Base-by-base conservation (phyloP, 1,140 invertebrate species). In the Platyura marginata region DNA sequence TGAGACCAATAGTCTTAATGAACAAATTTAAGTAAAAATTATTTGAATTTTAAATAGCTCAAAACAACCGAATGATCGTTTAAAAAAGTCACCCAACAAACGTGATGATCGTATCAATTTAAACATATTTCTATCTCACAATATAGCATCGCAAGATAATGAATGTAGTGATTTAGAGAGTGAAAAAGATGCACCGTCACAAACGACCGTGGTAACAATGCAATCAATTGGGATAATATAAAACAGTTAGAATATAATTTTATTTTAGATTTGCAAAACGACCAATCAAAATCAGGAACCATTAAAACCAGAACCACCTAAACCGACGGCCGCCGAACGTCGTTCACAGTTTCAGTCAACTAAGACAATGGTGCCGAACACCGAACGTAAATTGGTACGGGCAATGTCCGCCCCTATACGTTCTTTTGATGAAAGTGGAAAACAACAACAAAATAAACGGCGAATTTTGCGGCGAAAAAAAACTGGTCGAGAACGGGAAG, bases 361-460 rank as follows among this genome's bases (percentile, higher is more conserved):
- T 16, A 16, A 11, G 10, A 3, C 11, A 18, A 19, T 19, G 5
- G 8, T 37, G 18, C 16, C 4, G 16, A 18, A 37, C 4, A 4
- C 20, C 3, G 6, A 21, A 44, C 46, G 50, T 29, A 55, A 54
- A 41, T 42, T 61, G 46, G 52, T 59, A 39, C 55, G 59, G 47
- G 59, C 59, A 49, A 61, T 61, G 58, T 61, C 58, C 41, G 59
- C 59, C 45, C 59, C 59, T 35, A 56, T 61, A 35, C 57, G 58
- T 5, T 46, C 50, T 20, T 32, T 40, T 36, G 53, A 48, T 32
- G 50, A 45, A 29, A 59, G 56, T 40, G 48, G 55, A 11, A 61
- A 59, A 47, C 39, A 52, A 43, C 48, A 56, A 0, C 49, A 56
- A 1, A 54, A 56, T 15, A 61, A 59, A 49, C 49, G 57, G 21